A percentile compares a stretch with the other conserved stretches of the same genome.
Evolutionary conservation across 2,888 invertebrate species (phyloP).

Genomic region (Nemurella pictetii): DNA sequence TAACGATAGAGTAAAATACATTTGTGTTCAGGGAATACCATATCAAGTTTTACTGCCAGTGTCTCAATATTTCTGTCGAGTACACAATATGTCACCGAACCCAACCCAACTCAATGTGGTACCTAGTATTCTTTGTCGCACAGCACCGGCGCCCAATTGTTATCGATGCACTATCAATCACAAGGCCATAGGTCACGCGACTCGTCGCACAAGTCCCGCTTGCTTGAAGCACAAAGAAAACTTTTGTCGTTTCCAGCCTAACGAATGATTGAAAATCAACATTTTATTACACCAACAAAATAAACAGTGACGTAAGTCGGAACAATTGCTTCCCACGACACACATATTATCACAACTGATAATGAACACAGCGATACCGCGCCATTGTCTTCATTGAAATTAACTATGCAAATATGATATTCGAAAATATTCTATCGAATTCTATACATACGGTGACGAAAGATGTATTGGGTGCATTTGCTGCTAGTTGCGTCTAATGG

Average conservation of each 20-base stretch:
- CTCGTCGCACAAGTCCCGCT: not conserved
- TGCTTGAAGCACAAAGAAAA: not conserved
- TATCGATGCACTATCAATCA: not conserved
- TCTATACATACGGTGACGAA: not conserved
- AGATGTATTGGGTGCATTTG: too few relatives aligned
- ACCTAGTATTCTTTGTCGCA: not conserved
- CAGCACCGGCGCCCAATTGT: not conserved
- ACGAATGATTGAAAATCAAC: not conserved
- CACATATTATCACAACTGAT: not conserved
- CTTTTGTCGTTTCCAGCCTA: too few relatives aligned
- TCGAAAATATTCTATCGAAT: not conserved
- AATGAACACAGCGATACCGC: not conserved
- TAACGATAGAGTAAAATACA: not conserved
- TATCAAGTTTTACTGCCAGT: not conserved
- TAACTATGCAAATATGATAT: not conserved
- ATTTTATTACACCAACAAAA: not conserved
- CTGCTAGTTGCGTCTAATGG: too few relatives aligned
- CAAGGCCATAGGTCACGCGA: not conserved
- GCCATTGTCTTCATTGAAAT: not conserved
- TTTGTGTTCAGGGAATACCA: not conserved
- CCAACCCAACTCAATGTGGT: not conserved
- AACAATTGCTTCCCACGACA: not conserved
- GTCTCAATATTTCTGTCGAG: not conserved
- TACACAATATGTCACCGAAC: not conserved
- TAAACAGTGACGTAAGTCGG: too few relatives aligned